These are phyloP conservation scores for Monopis laevigella DNA, from an alignment of 2,888 invertebrate genomes.

Conservation along the genomic window DNA sequence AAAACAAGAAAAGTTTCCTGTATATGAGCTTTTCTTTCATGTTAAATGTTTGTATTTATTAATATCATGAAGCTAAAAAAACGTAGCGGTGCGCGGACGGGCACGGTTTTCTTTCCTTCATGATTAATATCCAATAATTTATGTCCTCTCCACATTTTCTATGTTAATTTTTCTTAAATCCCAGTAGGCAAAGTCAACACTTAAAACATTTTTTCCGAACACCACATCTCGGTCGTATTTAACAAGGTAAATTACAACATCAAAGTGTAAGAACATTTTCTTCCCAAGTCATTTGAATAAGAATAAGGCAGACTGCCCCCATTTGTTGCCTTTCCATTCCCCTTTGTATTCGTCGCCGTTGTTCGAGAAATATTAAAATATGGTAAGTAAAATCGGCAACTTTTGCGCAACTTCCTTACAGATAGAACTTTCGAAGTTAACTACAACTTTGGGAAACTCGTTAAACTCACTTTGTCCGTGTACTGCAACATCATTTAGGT, in stretches of 20 bases:
- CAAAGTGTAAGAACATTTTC: conserved; percentile 49
- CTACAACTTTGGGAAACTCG: conserved; percentile 15
- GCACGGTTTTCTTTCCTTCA: no score
- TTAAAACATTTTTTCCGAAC: no score
- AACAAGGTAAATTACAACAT: conserved; percentile 34
- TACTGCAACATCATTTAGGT: conserved; percentile 13
- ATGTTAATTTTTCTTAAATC: no score
- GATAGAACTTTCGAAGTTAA: conserved; percentile 21
- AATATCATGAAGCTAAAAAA: no score
- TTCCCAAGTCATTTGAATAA: conserved; percentile 53
- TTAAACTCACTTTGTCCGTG: conserved; percentile 18
- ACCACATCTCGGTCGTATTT: no score
- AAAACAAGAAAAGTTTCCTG: no score
- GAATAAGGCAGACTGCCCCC: conserved; percentile 41
- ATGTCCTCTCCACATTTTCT: no score
- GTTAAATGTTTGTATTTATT: no score
- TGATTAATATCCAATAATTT: no score
- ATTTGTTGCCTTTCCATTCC: conserved; percentile 55
- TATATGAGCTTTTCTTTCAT: no score
- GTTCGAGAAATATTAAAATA: conserved; percentile 53
- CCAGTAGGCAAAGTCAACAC: no score
- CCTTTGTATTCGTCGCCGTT: conserved; percentile 39
- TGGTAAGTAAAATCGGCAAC: conserved; percentile 44
- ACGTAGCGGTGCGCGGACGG: no score
- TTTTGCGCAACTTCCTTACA: conserved; percentile 30